Conservation (phyloP, 2,888 invertebrate species). For the Quadroppia sp. region DNA sequence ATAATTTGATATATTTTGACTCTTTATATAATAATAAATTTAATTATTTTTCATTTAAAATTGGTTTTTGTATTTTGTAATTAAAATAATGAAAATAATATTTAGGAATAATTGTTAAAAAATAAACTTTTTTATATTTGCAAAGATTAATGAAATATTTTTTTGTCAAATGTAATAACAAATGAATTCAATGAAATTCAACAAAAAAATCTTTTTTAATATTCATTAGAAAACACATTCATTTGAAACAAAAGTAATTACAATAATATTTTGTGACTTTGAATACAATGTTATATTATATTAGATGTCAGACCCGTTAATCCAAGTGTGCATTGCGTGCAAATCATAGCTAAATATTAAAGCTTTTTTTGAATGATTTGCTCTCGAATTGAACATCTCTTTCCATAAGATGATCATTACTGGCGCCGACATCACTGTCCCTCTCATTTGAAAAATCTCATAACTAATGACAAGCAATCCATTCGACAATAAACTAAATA, state of each 20-base stretch:
- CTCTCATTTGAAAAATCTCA: background rate
- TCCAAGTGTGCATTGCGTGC: slow-evolving; percentile 18
- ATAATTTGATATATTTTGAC: too few species aligned
- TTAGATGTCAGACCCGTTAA: background rate
- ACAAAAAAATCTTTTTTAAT: background rate
- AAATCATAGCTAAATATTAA: background rate
- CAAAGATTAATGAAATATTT: too few species aligned
- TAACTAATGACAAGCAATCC: background rate
- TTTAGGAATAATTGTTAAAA: too few species aligned
- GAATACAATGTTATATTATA: background rate
- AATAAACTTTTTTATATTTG: too few species aligned
- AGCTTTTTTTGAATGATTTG: background rate
- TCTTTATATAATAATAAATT: too few species aligned
- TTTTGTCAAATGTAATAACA: too few species aligned
- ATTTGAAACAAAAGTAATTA: background rate
- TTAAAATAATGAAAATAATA: too few species aligned
- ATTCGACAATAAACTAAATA: background rate
- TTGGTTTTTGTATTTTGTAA: too few species aligned
- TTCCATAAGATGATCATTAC: background rate
- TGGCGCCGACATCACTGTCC: background rate
- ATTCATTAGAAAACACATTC: background rate
- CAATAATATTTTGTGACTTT: background rate
- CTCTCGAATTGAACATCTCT: background rate
- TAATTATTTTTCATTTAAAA: too few species aligned
- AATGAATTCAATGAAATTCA: too few species aligned